phyloP scores from a whole-genome alignment of 2,888 invertebrate species.

The Halocaridina rubra region DNA sequence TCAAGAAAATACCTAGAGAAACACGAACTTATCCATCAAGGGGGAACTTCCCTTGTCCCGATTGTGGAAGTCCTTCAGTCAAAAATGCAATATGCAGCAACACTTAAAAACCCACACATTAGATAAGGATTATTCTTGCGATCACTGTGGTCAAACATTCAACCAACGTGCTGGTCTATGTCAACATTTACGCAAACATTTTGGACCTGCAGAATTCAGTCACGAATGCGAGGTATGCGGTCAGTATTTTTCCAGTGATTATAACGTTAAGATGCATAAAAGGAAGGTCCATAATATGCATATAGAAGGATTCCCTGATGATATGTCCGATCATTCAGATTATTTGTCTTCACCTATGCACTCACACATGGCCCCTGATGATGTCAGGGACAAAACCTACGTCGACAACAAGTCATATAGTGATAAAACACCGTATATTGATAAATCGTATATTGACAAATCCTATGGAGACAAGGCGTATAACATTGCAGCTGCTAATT shows the following conservation, averaged over 20 bases:
- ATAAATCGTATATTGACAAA: too few relatives aligned
- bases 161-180: slow-evolving; percentile 60
- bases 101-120: slow-evolving; percentile 60
- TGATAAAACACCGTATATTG: too few relatives aligned
- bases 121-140: slow-evolving; percentile 61
- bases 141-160: slow-evolving; percentile 62
- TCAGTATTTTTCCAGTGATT: slow-evolving; percentile 60
- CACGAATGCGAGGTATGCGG: slow-evolving; percentile 59
- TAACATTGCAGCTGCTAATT: slow-evolving; percentile 60
- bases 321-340: slow-evolving; percentile 49
- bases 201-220: slow-evolving; percentile 57
- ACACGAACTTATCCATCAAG: slow-evolving; percentile 61
- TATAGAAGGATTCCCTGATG: slow-evolving; percentile 54
- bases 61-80: slow-evolving; percentile 63
- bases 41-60: slow-evolving; percentile 63
- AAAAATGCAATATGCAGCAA: slow-evolving; percentile 62
- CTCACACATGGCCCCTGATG: slow-evolving; percentile 43
- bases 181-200: slow-evolving; percentile 62
- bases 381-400: slow-evolving; percentile 46
- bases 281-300: slow-evolving; percentile 62
- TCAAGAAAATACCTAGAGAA: slow-evolving; percentile 62
- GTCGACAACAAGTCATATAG: too few relatives aligned
- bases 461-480: too few relatives aligned
- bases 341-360: slow-evolving; percentile 49
- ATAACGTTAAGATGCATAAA: slow-evolving; percentile 61